These are phyloP conservation scores for Etheostoma perlongum DNA, from an alignment of 2,797 vertebrate genomes.

Conservation along the genomic window DNA sequence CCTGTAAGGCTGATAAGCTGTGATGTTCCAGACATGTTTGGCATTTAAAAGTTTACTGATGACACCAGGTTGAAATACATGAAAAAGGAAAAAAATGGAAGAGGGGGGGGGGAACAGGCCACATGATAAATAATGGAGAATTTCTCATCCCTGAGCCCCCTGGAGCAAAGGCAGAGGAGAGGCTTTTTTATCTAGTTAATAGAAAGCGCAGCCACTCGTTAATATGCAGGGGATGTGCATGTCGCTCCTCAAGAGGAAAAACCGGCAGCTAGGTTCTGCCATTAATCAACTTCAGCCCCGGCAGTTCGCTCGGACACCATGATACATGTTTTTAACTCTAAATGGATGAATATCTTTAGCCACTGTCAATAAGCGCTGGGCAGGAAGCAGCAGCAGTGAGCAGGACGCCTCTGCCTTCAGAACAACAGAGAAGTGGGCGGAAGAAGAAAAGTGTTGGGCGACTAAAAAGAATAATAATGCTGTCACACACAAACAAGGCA, in stretches of 20 bases:
- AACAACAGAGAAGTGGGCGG: conserved; percentile 74
- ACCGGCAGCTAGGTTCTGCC: conserved; percentile 97
- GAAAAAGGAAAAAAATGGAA: conserved; percentile 68
- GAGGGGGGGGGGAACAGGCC: conserved; percentile 77
- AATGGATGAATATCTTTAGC: conserved; percentile 99
- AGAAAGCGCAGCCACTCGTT: conserved; percentile 99
- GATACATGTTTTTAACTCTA: conserved; percentile 99
- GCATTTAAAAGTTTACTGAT: conserved; percentile 92
- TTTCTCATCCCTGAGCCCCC: conserved; percentile 97
- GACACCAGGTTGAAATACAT: conserved; percentile 94
- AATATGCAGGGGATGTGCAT: conserved; percentile 98
- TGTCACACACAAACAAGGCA: conserved; percentile 99
- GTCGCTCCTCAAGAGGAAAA: conserved; percentile 93
- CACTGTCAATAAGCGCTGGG: conserved; percentile 96
- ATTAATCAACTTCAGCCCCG: conserved; percentile 99
- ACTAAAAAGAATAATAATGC: conserved; percentile 99
- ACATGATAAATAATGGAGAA: conserved; percentile 98
- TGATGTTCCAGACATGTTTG: conserved; percentile 84
- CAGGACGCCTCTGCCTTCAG: conserved; percentile 53
- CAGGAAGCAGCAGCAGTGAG: conserved; percentile 61
- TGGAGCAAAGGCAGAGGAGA: conserved; percentile 96
- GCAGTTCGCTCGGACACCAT: conserved; percentile 98
- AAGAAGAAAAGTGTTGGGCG: conserved; percentile 86
- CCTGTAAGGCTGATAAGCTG: conserved; percentile 84
- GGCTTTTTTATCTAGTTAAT: conserved; percentile 99